Evolutionary conservation across 2,113 vertebrate species (phyloP).

Genomic region (Ictalurus punctatus): DNA sequence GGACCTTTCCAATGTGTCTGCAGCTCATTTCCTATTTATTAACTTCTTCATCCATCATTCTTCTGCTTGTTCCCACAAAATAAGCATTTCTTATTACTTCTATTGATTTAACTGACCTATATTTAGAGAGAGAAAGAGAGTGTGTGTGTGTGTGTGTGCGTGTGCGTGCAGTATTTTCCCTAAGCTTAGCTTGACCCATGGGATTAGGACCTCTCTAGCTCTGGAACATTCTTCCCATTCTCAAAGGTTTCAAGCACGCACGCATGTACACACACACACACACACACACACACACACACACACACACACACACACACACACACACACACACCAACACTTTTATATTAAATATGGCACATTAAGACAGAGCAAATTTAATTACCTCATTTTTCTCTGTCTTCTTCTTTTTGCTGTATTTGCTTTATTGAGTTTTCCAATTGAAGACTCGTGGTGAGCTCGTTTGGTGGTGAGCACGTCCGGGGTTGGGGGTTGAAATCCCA

Average conservation of each 20-base stretch:
- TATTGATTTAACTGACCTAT: not conserved
- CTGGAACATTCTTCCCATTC: constrained; percentile 35
- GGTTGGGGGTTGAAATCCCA: no score
- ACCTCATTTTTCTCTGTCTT: not conserved
- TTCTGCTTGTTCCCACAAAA: not conserved
- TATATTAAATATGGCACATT: not conserved
- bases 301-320: not conserved
- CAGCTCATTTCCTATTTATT: not conserved
- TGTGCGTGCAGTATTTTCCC: not conserved
- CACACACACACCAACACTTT: not conserved
- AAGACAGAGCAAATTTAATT: not conserved
- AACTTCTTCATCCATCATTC: not conserved
- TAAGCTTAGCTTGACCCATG: constrained; percentile 7
- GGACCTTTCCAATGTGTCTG: not conserved
- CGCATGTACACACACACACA: not conserved
- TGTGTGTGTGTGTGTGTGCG: not conserved
- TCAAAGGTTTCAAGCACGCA: not conserved
- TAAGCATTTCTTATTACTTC: not conserved
- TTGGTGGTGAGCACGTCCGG: no score
- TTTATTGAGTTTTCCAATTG: not conserved
- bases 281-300: not conserved
- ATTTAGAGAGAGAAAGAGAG: not conserved
- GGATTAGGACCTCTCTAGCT: constrained; percentile 10
- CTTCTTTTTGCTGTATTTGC: not conserved
- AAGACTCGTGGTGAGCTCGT: no score